Conservation (phyloP, 2,113 vertebrate genomes). For the Cyanocitta stelleri region DNA sequence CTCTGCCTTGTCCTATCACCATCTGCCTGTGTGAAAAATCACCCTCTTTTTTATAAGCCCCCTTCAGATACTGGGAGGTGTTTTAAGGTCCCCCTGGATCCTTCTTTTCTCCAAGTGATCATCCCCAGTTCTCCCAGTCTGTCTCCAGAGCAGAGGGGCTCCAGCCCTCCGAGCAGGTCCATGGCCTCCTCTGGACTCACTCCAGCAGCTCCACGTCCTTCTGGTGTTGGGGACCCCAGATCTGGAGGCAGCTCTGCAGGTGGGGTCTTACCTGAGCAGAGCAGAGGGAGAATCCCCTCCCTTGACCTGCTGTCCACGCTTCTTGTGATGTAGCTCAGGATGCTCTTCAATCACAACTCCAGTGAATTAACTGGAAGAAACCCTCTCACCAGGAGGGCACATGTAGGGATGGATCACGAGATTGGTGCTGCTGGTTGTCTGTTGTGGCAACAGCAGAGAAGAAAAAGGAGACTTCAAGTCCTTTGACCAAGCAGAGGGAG, state of each 20-base stretch:
- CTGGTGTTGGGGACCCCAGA: not conserved
- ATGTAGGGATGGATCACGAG: rapidly evolving
- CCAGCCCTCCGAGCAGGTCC: not conserved
- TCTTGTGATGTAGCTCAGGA: not conserved
- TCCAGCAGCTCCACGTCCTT: not conserved
- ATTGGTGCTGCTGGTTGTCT: not conserved
- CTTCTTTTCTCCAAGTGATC: not conserved
- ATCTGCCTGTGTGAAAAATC: not conserved
- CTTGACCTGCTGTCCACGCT: not conserved
- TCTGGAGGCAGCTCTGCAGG: not conserved
- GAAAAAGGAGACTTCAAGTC: not conserved
- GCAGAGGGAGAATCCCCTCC: not conserved
- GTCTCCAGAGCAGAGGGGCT: not conserved
- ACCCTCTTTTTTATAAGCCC: not conserved
- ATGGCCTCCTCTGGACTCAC: not conserved
- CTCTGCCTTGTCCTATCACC: not conserved
- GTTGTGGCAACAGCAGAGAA: not conserved
- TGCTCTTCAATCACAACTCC: not conserved
- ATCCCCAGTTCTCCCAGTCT: not conserved
- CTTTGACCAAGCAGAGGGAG: not conserved
- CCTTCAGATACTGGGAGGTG: not conserved
- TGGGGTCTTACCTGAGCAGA: not conserved
- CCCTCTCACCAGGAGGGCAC: not conserved
- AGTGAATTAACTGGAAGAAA: not conserved
- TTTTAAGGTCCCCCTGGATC: not conserved